Evolutionary conservation across 2,888 invertebrate species (phyloP), one percentile per base, ranked within the genome.

Genomic region (Baccha elongata): DNA sequence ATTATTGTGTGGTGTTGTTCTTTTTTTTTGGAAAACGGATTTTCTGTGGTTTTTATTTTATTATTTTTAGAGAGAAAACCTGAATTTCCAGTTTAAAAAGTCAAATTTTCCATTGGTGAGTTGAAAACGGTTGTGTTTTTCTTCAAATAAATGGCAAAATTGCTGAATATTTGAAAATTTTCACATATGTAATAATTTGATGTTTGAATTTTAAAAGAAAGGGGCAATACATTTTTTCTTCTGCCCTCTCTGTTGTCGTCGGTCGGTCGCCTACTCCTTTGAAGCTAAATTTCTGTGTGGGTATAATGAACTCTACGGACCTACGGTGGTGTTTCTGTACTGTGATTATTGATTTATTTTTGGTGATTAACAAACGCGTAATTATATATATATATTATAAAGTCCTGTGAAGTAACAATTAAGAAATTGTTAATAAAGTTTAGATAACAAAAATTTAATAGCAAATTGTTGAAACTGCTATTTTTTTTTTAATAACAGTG

Each of bases 221-320:
- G 17, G 40, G 44, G 58, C 40, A 65, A 37, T 21, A n/a, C 46
- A 15, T 44, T 60, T 71, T 62, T 71, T 42, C 29, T 64, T 44
- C 69, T 53, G 42, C 29, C 7, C 15, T 26, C 29, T 23, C 23
- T 60, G 50, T 52, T 50, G 40, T 55, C 60, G 68, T 68, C 64
- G 72, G 62, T 72, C 48, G 71, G 71, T 53, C 65, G 81, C 76
- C 81, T 81, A 71, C 67, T 76, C 76, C 67, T 76, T 65, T 10
- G 7, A 10, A 40, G 42, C n/a, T 53, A 8, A 71, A 53, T 60
- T 71, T 76, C 53, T 62, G 76, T 76, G 81, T 81, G 76, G 76
- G 81, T 81, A 81, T 81, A 81, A 81, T 81, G 81, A 81, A 81
- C 81, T 81, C 62, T 73, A 58, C 35, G 46, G n/a, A n/a, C n/a